Evolutionary conservation across 2,797 vertebrate genomes (phyloP), one percentile per base, ranked within the genome.

Genomic region (Falco concolor): DNA sequence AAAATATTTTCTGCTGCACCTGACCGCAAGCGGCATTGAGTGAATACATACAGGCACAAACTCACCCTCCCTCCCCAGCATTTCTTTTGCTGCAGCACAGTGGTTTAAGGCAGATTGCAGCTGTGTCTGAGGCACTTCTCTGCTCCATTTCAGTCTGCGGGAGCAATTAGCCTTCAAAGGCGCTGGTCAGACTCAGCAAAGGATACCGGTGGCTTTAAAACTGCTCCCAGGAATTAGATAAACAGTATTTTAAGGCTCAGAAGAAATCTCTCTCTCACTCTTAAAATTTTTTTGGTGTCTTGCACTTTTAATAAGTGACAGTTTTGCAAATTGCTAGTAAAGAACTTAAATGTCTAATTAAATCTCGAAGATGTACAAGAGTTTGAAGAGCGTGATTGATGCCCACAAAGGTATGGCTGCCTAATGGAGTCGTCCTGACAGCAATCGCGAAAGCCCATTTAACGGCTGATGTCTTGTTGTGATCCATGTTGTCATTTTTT

Each of bases 401-500:
- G 99, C 98, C 98, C 98, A 97, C 97, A 98, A 98, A 99, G 98
- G 98, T 98, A 97, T 98, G 91, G 98, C 98, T 98, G 98, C 98
- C 98, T 99, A 99, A 99, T 98, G 98, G 98, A 98, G 98, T 98
- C 98, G 93, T 98, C 97, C 98, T 99, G 99, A 99, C 99, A 99
- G 98, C 98, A 98, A 98, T 99, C 98, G 98, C 98, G 93, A 98
- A 98, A 99, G 98, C 98, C 99, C 98, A 98, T 98, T 98, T 99
- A 98, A 98, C 98, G 97, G 97, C 99, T 99, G 99, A 99, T 98
- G 99, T 98, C 98, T 99, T 99, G 99, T 99, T 99, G 98, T 99
- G 99, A 99, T 99, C 99, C 98, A 97, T 98, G 98, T 98, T 99
- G 99, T 99, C 99, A 99, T 98, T 99, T 99, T 99, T 98, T 98